Evolutionary conservation across 1,140 invertebrate species (phyloP).

Genomic region (Hesperophylax magnus): DNA sequence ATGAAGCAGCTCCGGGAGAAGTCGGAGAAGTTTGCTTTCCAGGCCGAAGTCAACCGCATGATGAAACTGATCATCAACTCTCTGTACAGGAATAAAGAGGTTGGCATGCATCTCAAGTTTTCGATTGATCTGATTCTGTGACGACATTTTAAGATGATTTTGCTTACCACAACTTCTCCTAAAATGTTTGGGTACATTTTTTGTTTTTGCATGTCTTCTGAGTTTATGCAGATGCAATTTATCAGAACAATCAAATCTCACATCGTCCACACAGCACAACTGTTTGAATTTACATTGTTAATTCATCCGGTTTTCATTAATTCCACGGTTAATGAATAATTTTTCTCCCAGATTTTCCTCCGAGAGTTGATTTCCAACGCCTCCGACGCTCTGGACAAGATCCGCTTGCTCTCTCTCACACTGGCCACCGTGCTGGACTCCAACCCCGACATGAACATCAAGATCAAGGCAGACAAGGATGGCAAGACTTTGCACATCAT

Average conservation of each 20-base stretch:
- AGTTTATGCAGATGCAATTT: too few relatives aligned
- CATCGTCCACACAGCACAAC: too few relatives aligned
- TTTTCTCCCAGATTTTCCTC: constrained; percentile 86
- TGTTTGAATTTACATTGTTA: too few relatives aligned
- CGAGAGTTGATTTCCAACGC: constrained; percentile 98
- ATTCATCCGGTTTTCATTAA: too few relatives aligned
- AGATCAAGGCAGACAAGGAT: constrained; percentile 98
- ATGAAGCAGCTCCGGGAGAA: constrained; percentile 92
- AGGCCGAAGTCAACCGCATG: constrained; percentile 98
- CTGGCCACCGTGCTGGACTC: constrained; percentile 83
- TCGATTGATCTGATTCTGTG: too few relatives aligned
- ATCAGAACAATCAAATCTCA: too few relatives aligned
- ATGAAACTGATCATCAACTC: constrained; percentile 99
- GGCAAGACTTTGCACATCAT: constrained; percentile 94
- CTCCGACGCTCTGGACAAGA: constrained; percentile 96
- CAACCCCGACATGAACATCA: constrained; percentile 89
- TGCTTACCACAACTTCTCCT: too few relatives aligned
- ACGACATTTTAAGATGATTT: too few relatives aligned
- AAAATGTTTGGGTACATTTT: too few relatives aligned
- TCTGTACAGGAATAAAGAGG: constrained; percentile 97
- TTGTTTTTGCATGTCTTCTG: too few relatives aligned
- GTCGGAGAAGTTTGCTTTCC: constrained; percentile 95
- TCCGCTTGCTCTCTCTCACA: constrained; percentile 92
- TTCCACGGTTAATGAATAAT: too few relatives aligned
- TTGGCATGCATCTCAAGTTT: constrained; percentile 57